These are phyloP conservation scores for Microplitis demolitor DNA, from an alignment of 1,140 invertebrate species.

Conservation along the genomic window DNA sequence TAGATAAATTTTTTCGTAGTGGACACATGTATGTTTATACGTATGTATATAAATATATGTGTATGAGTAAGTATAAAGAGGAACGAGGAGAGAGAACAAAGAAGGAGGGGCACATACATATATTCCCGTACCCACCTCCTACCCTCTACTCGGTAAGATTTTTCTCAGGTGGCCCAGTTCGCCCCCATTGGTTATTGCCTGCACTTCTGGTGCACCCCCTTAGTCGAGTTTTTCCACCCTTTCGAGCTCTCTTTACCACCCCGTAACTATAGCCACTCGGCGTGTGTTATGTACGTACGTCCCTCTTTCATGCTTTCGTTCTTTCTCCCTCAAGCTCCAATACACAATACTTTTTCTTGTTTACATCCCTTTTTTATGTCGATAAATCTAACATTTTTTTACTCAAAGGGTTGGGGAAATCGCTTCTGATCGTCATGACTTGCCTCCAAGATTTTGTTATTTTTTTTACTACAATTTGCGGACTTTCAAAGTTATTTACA, in stretches of 20 bases:
- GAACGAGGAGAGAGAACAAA: neutral
- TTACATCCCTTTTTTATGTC: constrained; percentile 14
- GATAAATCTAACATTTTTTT: constrained; percentile 5
- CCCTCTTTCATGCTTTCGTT: neutral
- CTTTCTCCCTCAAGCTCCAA: neutral
- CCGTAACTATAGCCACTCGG: constrained; percentile 17
- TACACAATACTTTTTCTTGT: neutral
- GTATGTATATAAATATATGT: no score
- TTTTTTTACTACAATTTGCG: neutral
- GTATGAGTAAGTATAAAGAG: no score
- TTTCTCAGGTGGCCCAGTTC: constrained; percentile 33
- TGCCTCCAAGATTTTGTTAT: neutral
- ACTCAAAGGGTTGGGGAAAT: no score
- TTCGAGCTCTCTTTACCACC: constrained; percentile 30
- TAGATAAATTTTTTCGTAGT: no score
- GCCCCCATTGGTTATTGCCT: constrained; percentile 47
- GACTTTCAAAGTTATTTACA: no score
- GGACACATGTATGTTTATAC: no score
- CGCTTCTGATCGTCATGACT: no score
- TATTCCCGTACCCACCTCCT: constrained; percentile 22
- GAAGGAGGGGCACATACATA: neutral
- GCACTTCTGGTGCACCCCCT: constrained; percentile 30
- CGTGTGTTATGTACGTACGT: constrained; percentile 19
- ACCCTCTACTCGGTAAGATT: constrained; percentile 46
- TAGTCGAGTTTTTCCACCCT: constrained; percentile 21